Conservation (phyloP, 2,797 vertebrate species). For the Acipenser transmontanus region DNA sequence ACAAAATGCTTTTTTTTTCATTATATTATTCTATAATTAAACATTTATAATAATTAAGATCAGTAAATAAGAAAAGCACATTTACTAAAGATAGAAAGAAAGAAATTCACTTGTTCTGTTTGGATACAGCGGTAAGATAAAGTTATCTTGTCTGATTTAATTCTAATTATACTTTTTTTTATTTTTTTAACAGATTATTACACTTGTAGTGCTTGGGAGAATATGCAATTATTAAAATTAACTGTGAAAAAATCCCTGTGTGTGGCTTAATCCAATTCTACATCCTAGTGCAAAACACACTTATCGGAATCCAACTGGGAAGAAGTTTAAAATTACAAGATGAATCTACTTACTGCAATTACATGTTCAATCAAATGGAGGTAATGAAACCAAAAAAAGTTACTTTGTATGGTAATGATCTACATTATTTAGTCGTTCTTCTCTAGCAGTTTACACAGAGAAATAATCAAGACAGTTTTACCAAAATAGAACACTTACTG, state of each 20-base stretch:
- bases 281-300: constrained; percentile 8
- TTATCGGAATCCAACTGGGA: constrained; percentile 11
- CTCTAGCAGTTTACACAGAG: not conserved
- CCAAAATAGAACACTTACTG: not conserved
- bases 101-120: constrained; percentile 1
- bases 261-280: constrained; percentile 15
- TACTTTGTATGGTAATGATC: not conserved
- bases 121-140: constrained; percentile 5
- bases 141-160: constrained; percentile 1
- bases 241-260: constrained; percentile 15
- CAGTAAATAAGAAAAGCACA: constrained; percentile 14
- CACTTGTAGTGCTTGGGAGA: constrained; percentile 11
- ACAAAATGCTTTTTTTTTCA: constrained; percentile 30
- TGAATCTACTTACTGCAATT: constrained; percentile 13
- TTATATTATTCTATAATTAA: constrained; percentile 24
- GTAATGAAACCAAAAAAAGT: constrained; percentile 3
- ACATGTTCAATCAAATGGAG: constrained; percentile 16
- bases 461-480: not conserved
- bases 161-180: constrained; percentile 13
- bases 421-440: not conserved
- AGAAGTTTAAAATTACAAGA: constrained; percentile 11
- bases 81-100: constrained; percentile 21
- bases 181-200: constrained; percentile 15
- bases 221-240: constrained; percentile 13
- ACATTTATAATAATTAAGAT: constrained; percentile 12